Conservation (phyloP, 2,888 invertebrate genomes). For the Rhagium mordax region DNA sequence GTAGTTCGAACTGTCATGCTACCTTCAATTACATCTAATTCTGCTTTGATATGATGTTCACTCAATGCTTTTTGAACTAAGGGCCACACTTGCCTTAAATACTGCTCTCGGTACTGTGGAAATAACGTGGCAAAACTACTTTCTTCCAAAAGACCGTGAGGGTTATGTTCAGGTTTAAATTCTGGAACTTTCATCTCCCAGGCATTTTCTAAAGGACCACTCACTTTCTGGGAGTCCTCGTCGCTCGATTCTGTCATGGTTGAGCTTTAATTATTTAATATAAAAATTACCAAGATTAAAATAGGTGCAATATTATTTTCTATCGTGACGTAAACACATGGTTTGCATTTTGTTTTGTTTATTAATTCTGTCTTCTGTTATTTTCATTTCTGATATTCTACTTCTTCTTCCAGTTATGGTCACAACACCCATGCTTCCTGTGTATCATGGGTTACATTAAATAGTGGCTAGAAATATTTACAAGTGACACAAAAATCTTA, state of each 20-base stretch:
- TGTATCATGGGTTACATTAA: too few species aligned
- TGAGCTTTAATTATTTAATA: neutral
- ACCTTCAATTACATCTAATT: constrained; percentile 93
- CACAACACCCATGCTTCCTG: too few species aligned
- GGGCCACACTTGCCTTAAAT: constrained; percentile 96
- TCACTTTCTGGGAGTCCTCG: constrained; percentile 50
- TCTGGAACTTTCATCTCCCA: constrained; percentile 90
- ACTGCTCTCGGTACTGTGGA: constrained; percentile 97
- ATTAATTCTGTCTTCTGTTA: too few species aligned
- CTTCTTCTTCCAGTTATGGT: too few species aligned
- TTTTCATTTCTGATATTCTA: too few species aligned
- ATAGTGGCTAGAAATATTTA: too few species aligned
- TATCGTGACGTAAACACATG: too few species aligned
- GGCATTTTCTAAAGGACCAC: constrained; percentile 84
- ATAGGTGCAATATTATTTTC: too few species aligned
- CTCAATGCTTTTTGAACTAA: constrained; percentile 89
- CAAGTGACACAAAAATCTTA: too few species aligned
- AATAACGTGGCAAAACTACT: constrained; percentile 97
- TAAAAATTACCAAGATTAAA: too few species aligned
- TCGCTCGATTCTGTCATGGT: constrained; percentile 32
- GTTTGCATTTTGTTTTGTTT: too few species aligned
- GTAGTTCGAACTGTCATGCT: constrained; percentile 96
- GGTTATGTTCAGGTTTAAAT: constrained; percentile 92
- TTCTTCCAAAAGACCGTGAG: constrained; percentile 90
- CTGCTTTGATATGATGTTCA: constrained; percentile 87